Evolutionary conservation across 2,888 invertebrate genomes (phyloP).

Genomic region (Bedellia somnulentella): DNA sequence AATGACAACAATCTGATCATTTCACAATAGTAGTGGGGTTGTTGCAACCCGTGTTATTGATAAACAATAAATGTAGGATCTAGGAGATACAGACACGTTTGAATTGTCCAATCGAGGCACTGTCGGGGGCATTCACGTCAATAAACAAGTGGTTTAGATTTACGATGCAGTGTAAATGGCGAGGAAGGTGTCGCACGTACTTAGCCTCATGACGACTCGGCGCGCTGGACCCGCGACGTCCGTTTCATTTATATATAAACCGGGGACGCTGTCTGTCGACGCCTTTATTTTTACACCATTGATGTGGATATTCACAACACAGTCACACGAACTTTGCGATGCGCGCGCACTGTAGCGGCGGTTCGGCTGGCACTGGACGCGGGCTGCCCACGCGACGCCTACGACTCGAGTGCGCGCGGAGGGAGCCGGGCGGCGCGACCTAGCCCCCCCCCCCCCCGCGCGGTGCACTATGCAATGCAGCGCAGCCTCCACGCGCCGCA

Average conservation of each 20-base stretch:
- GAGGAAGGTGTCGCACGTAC: slow-evolving; percentile 34
- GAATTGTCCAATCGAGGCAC: not conserved
- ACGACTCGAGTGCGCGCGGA: not conserved
- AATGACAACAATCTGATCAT: too few species aligned
- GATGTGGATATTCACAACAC: slow-evolving; percentile 33
- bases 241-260: slow-evolving; percentile 59
- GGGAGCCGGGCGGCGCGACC: not conserved
- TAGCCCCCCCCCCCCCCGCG: slow-evolving; percentile 12
- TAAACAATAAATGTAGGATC: too few species aligned
- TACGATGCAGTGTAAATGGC: slow-evolving; percentile 26
- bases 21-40: too few species aligned
- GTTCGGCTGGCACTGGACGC: slow-evolving; percentile 19
- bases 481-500: slow-evolving; percentile 17
- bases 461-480: slow-evolving; percentile 43
- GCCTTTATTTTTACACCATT: slow-evolving; percentile 54
- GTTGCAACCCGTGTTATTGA: too few species aligned
- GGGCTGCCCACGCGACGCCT: slow-evolving; percentile 9
- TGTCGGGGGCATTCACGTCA: slow-evolving; percentile 1
- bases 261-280: slow-evolving; percentile 35
- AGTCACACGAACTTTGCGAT: slow-evolving; percentile 24
- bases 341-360: too few species aligned
- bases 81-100: not conserved
- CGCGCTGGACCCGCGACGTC: slow-evolving; percentile 35
- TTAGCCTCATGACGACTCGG: slow-evolving; percentile 47
- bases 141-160: slow-evolving; percentile 13